These are phyloP conservation scores for Vidua macroura DNA, from an alignment of 2,113 vertebrate genomes.

Conservation along the genomic window DNA sequence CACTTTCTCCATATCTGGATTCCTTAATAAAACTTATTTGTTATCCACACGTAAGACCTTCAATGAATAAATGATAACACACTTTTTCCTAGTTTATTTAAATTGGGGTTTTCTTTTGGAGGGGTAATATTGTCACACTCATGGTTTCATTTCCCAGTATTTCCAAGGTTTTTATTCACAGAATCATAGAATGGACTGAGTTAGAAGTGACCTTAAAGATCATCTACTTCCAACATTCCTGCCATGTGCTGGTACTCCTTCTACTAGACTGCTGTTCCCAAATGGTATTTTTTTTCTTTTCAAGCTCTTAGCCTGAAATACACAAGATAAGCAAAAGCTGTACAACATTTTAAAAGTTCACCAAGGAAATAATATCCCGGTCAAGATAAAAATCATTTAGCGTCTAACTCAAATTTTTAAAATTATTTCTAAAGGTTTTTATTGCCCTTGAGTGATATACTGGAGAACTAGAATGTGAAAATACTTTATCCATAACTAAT, in stretches of 20 bases:
- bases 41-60: neutral
- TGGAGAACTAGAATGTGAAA: neutral
- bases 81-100: neutral
- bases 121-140: neutral
- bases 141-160: neutral
- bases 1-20: neutral
- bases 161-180: neutral
- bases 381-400: neutral
- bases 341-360: neutral
- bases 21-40: neutral
- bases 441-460: neutral
- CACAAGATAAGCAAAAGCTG: neutral
- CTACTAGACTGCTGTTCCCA: neutral
- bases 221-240: neutral
- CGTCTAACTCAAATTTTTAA: neutral
- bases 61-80: neutral
- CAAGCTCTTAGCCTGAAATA: neutral
- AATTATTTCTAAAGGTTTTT: neutral
- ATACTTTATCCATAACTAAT: neutral
- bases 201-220: neutral
- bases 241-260: neutral
- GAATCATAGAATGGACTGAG: neutral
- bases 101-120: neutral
- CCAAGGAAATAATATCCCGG: neutral
- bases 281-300: neutral